A percentile compares a stretch with the other conserved stretches of the same genome.
These are phyloP conservation scores for Thysanoteuthis rhombus DNA, from an alignment of 2,888 invertebrate genomes.

Conservation along the genomic window DNA sequence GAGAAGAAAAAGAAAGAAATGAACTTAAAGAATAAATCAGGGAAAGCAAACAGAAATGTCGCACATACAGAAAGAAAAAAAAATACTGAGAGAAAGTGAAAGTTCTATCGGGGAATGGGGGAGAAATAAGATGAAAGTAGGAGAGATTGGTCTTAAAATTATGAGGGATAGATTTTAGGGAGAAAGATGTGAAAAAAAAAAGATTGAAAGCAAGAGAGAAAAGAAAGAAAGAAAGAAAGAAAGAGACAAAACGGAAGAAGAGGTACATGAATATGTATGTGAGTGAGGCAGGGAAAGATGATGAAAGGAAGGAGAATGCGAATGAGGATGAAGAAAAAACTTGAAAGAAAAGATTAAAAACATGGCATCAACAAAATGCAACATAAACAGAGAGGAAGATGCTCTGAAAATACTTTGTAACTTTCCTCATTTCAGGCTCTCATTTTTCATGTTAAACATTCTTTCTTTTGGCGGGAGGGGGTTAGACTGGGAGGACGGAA, in stretches of 20 bases:
- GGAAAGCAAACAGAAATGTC: no score
- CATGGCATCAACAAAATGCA: background rate
- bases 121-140: background rate
- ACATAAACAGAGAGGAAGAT: background rate
- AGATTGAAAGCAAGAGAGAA: no score
- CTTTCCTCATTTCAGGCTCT: background rate
- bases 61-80: no score
- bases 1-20: no score
- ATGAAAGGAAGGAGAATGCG: background rate
- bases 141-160: no score
- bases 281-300: background rate
- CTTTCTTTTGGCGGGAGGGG: background rate
- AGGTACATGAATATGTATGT: no score
- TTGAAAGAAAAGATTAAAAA: background rate
- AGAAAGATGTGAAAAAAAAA: no score
- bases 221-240: no score
- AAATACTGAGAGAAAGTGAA: no score
- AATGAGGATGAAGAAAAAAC: background rate
- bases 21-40: no score
- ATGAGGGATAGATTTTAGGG: no score
- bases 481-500: background rate
- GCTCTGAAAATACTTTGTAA: background rate
- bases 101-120: background rate
- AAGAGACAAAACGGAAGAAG: no score
- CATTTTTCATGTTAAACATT: background rate